Conservation (phyloP, 2,113 vertebrate genomes). For the Platysternon megacephalum region DNA sequence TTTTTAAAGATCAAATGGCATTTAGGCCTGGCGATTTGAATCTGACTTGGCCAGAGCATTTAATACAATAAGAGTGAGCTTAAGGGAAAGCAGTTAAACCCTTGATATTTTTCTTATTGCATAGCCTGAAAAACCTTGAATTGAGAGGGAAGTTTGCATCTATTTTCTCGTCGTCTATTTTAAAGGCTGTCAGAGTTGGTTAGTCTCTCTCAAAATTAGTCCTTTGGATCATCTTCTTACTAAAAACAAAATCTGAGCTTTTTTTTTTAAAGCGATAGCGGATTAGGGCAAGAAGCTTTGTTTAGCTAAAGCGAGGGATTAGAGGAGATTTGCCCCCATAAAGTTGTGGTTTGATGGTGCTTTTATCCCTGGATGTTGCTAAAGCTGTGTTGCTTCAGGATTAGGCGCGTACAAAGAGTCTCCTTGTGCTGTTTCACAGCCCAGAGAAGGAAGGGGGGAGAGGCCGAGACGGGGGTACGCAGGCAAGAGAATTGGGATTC, state of each 20-base stretch:
- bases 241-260: slow-evolving; percentile 91
- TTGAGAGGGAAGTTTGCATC: slow-evolving; percentile 81
- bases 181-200: slow-evolving; percentile 95
- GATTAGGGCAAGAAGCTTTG: slow-evolving; percentile 94
- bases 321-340: slow-evolving; percentile 97
- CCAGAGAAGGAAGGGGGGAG: slow-evolving; percentile 83
- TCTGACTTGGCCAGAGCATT: slow-evolving; percentile 75
- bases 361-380: slow-evolving; percentile 97
- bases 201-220: slow-evolving; percentile 96
- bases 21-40: slow-evolving; percentile 75
- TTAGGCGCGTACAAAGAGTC: slow-evolving; percentile 94
- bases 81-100: slow-evolving; percentile 78
- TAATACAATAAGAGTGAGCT: slow-evolving; percentile 78
- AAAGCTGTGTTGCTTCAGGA: slow-evolving; percentile 96
- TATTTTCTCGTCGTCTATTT: slow-evolving; percentile 82
- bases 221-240: slow-evolving; percentile 92
- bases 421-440: slow-evolving; percentile 93
- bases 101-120: slow-evolving; percentile 79
- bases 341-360: slow-evolving; percentile 98
- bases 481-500: slow-evolving; percentile 75
- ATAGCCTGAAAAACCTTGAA: slow-evolving; percentile 74
- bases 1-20: slow-evolving; percentile 79
- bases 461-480: slow-evolving; percentile 81
- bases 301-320: slow-evolving; percentile 99
- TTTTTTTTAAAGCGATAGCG: slow-evolving; percentile 87